Percentiles rank a stretch among this genome's conserved stretches.
Conservation (phyloP, 2,888 invertebrate genomes). For the Phyllotreta striolata region DNA sequence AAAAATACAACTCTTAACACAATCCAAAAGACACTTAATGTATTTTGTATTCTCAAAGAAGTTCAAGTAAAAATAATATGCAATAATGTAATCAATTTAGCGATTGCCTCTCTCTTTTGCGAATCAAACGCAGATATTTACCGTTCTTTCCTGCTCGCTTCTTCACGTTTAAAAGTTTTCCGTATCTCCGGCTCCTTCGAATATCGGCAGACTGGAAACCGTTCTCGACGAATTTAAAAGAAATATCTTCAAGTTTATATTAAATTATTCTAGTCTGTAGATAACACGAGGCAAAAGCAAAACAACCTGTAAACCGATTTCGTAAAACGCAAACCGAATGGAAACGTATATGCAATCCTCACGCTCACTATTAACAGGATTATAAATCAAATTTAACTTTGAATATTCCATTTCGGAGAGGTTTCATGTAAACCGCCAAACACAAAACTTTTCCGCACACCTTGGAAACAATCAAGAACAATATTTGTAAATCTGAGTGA, state of each 20-base stretch:
- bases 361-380: conserved; percentile 21
- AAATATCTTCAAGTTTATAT: conserved; percentile 10
- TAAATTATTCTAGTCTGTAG: conserved; percentile 17
- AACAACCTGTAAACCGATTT: conserved; percentile 7
- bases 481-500: conserved; percentile 9
- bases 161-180: conserved; percentile 3
- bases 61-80: too few relatives aligned
- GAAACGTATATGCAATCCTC: conserved; percentile 21
- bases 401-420: conserved; percentile 15
- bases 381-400: conserved; percentile 31
- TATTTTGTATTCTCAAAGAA: too few relatives aligned
- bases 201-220: conserved; percentile 6
- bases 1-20: too few relatives aligned
- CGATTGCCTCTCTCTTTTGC: background rate
- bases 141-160: background rate
- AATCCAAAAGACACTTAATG: too few relatives aligned
- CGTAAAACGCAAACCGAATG: conserved; percentile 16
- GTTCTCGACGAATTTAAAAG: conserved; percentile 12
- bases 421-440: conserved; percentile 5
- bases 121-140: background rate
- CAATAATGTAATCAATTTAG: background rate
- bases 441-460: conserved; percentile 10
- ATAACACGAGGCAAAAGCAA: conserved; percentile 11
- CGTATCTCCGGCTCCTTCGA: conserved; percentile 6
- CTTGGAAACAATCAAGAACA: conserved; percentile 20